Evolutionary conservation across 2,797 vertebrate species (phyloP).

Genomic region (Cryptoblepharus egeriae): DNA sequence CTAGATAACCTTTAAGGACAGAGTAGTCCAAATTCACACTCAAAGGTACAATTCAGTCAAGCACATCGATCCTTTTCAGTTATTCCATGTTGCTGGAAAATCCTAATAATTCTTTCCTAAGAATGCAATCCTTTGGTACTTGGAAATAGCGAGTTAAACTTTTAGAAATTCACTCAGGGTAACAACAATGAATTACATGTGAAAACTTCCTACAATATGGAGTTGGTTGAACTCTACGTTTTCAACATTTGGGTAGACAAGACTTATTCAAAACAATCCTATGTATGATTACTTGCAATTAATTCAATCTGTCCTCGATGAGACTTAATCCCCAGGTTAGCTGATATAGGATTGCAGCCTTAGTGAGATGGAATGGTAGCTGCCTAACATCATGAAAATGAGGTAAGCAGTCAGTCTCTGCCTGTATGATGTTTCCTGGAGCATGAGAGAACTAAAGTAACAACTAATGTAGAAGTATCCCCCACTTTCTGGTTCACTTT

Average conservation of each 20-base stretch:
- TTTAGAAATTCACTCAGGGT: neutral
- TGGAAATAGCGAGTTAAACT: neutral
- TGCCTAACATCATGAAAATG: too few relatives aligned
- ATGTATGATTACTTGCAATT: too few relatives aligned
- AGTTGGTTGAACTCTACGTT: neutral
- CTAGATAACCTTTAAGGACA: neutral
- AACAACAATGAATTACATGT: neutral
- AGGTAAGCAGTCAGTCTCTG: too few relatives aligned
- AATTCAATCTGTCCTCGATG: too few relatives aligned
- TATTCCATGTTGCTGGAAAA: conserved; percentile 5
- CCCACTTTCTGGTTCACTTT: too few relatives aligned
- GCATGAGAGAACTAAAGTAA: too few relatives aligned
- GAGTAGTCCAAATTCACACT: conserved; percentile 39
- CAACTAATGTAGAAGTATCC: too few relatives aligned
- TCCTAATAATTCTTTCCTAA: conserved; percentile 8
- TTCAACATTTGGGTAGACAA: neutral
- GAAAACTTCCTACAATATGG: neutral
- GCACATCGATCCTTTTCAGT: neutral
- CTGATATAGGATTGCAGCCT: neutral
- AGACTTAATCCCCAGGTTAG: too few relatives aligned
- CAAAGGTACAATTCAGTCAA: neutral
- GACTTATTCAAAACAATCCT: too few relatives aligned
- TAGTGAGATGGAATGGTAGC: neutral
- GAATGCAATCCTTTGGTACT: neutral
- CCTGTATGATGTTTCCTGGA: too few relatives aligned